Percentiles rank a stretch among this genome's conserved stretches.
These are phyloP conservation scores for Notodonta ziczac DNA, from an alignment of 2,888 invertebrate genomes.

Conservation along the genomic window DNA sequence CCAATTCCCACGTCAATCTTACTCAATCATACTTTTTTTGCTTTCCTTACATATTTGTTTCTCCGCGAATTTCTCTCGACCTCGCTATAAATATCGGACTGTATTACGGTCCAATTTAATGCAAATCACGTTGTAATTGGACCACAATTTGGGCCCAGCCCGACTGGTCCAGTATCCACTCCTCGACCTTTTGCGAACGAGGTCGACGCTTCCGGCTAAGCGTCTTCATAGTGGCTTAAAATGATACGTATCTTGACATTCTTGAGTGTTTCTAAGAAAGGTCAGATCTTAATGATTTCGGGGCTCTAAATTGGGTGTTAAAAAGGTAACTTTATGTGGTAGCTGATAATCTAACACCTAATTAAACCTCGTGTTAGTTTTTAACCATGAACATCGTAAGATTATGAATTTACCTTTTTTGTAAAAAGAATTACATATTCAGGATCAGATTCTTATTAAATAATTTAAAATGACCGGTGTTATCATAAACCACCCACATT, in stretches of 20 bases:
- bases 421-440: neutral
- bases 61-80: slow-evolving; percentile 5
- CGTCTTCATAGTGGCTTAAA: slow-evolving; percentile 30
- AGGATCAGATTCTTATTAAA: neutral
- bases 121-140: slow-evolving; percentile 16
- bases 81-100: slow-evolving; percentile 19
- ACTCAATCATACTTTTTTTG: neutral
- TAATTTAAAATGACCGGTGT: neutral
- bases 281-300: slow-evolving; percentile 2
- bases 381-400: neutral
- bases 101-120: slow-evolving; percentile 17
- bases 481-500: neutral
- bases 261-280: slow-evolving; percentile 25
- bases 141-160: slow-evolving; percentile 2
- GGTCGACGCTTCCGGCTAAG: slow-evolving; percentile 48
- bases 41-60: neutral
- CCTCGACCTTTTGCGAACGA: slow-evolving; percentile 60
- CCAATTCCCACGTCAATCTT: slow-evolving; percentile 4
- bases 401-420: neutral
- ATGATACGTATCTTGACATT: slow-evolving; percentile 7
- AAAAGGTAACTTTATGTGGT: neutral
- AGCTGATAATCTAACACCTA: neutral
- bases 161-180: slow-evolving; percentile 25
- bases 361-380: neutral
- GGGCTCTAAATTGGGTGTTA: neutral